Percentiles rank a stretch among this genome's conserved stretches.
Evolutionary conservation across 2,113 vertebrate genomes (phyloP).

Genomic region (Tenrec ecaudatus): DNA sequence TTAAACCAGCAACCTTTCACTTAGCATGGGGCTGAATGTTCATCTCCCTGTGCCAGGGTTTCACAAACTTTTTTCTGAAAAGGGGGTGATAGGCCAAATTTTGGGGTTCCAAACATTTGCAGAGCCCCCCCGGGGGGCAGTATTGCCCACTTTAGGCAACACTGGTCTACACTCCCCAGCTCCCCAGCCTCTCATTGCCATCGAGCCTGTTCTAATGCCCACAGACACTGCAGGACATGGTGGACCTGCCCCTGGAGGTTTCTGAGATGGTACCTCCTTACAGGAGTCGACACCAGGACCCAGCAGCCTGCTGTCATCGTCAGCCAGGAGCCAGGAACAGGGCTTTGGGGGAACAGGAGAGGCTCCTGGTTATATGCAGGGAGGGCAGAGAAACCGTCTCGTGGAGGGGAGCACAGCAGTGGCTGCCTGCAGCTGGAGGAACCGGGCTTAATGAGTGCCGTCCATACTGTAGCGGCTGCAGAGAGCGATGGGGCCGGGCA

Average conservation of each 20-base stretch:
- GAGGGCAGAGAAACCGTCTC: too few species aligned
- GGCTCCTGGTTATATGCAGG: rapidly evolving
- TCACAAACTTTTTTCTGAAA: too few species aligned
- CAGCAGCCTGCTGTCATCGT: rapidly evolving
- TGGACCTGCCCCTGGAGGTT: too few species aligned
- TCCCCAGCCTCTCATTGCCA: neutral
- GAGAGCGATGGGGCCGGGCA: neutral
- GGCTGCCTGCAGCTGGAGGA: neutral
- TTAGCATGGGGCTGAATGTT: neutral
- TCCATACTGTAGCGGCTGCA: rapidly evolving
- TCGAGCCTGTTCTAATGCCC: too few species aligned
- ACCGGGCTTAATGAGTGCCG: rapidly evolving
- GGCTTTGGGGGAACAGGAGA: neutral
- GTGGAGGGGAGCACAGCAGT: neutral
- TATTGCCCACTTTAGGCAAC: too few species aligned
- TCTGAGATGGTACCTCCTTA: too few species aligned
- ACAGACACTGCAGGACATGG: too few species aligned
- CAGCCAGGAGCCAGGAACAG: neutral
- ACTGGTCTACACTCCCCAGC: neutral
- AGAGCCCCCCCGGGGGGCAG: too few species aligned
- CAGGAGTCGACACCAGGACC: too few species aligned
- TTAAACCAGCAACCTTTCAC: neutral
- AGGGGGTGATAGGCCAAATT: too few species aligned
- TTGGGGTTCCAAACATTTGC: too few species aligned
- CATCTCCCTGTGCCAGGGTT: too few species aligned